Base-by-base conservation (phyloP, 2,113 vertebrate genomes). In the Strix uralensis region DNA sequence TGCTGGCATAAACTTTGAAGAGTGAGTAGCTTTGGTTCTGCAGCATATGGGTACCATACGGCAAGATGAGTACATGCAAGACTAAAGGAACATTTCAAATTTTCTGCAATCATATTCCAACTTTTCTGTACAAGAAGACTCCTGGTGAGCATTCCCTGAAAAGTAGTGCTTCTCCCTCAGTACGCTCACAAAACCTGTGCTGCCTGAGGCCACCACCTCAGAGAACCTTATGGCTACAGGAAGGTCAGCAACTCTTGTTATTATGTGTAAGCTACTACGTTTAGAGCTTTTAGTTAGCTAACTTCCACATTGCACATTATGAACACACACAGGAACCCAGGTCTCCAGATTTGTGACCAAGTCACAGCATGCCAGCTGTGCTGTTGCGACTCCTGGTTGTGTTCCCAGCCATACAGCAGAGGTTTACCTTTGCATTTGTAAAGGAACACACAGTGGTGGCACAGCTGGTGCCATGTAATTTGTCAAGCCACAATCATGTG, bases 31-130 rank as follows among this genome's bases (percentile, higher is more conserved):
- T 84, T 85, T 40, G 23, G 15, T 59, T 90, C 44, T 88, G 74
- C 58, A 73, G 36, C 25, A 3, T 16, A 27, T 49, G 29, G 34
- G 8, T 65, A 40, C 21, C 1, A 3, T 42, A 62, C 0, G 5
- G 54, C 13, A 58, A 49, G 34, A 75, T 4, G 4, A 59, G 16
- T 38, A 61, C 10, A 3, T 5, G 1, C 0, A 2, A 93, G 69
- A 55, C 74, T 58, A 19, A 44, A 40, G 44, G 25, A 70, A 23
- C 3, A 11, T 32, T 65, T 89, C 29, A 86, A 14, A 54, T 17
- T 15, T 30, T 67, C 38, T 67, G 38, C 55, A 55, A 10, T 36
- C 34, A 2, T 13, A n/a, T 32, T 46, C 47, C 42, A 71, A 8
- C 16, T 16, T 90, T 85, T 42, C 67, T 52, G 32, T 30, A 52